A percentile compares a stretch with the other conserved stretches of the same genome.
phyloP scores from a whole-genome alignment of 2,797 vertebrate species.

The Enteromius treurensis region DNA sequence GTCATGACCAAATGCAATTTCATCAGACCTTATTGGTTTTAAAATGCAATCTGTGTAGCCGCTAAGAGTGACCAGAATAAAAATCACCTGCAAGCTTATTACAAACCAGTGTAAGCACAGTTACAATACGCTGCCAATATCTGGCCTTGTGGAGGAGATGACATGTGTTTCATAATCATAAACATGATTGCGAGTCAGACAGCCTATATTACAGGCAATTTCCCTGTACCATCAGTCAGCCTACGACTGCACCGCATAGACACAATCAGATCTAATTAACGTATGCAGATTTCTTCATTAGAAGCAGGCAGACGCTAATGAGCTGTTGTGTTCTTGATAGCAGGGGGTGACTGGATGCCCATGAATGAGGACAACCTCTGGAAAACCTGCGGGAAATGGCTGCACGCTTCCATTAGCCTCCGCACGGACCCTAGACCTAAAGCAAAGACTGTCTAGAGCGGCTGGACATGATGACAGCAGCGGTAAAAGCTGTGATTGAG shows the following conservation, averaged over 20 bases:
- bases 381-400: slow-evolving; percentile 48
- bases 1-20: slow-evolving; percentile 12
- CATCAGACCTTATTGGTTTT: slow-evolving; percentile 33
- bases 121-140: slow-evolving; percentile 42
- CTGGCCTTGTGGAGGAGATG: slow-evolving; percentile 43
- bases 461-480: slow-evolving; percentile 30
- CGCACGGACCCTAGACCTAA: neutral
- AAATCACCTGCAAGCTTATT: slow-evolving; percentile 44
- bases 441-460: neutral
- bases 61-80: slow-evolving; percentile 19
- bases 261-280: slow-evolving; percentile 64
- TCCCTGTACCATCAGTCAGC: slow-evolving; percentile 58
- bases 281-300: slow-evolving; percentile 65
- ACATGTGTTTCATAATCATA: slow-evolving; percentile 63
- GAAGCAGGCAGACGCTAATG: slow-evolving; percentile 60
- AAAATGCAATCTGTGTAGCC: slow-evolving; percentile 34
- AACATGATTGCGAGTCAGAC: slow-evolving; percentile 56
- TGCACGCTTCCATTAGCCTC: slow-evolving; percentile 50
- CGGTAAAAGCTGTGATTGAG: slow-evolving; percentile 42
- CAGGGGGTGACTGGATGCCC: slow-evolving; percentile 37
- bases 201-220: slow-evolving; percentile 53
- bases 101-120: slow-evolving; percentile 44
- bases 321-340: slow-evolving; percentile 60
- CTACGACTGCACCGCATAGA: slow-evolving; percentile 52
- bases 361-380: slow-evolving; percentile 52